A percentile compares a stretch with the other conserved stretches of the same genome.
Evolutionary conservation across 2,113 vertebrate genomes (phyloP).

Genomic region (Scatophagus argus): DNA sequence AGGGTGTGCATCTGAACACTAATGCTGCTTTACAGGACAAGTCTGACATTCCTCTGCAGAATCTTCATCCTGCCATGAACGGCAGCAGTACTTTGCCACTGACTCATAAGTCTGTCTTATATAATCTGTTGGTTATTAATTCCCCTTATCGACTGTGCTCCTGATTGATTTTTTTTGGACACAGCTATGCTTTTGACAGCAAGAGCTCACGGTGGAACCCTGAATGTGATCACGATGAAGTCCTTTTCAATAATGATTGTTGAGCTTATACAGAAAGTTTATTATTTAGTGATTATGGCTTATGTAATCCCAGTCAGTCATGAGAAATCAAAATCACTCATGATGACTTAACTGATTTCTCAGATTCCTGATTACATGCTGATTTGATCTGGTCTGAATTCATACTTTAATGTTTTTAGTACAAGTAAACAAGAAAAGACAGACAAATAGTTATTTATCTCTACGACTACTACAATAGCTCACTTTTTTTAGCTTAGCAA

Average conservation of each 20-base stretch:
- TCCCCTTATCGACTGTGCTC: neutral
- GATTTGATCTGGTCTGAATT: no score
- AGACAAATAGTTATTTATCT: slow-evolving; percentile 15
- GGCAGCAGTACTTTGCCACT: neutral
- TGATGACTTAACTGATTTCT: neutral
- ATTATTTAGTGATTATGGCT: neutral
- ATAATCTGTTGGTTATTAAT: slow-evolving; percentile 13
- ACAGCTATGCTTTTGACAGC: neutral
- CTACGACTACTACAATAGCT: neutral
- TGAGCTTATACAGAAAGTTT: neutral
- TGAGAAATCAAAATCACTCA: neutral
- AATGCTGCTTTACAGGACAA: neutral
- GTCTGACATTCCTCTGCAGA: neutral
- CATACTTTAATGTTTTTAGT: neutral
- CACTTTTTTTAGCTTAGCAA: slow-evolving; percentile 21
- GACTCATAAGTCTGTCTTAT: slow-evolving; percentile 6
- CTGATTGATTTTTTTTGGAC: neutral
- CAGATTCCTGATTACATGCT: neutral
- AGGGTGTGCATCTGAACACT: neutral
- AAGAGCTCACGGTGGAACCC: neutral
- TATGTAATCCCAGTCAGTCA: neutral
- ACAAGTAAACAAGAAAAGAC: neutral
- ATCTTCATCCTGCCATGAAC: neutral
- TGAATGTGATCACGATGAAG: neutral
- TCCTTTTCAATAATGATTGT: neutral